Percentiles rank a stretch among this genome's conserved stretches.
These are phyloP conservation scores for Anguilla marmorata DNA, from an alignment of 2,797 vertebrate genomes.

Conservation along the genomic window DNA sequence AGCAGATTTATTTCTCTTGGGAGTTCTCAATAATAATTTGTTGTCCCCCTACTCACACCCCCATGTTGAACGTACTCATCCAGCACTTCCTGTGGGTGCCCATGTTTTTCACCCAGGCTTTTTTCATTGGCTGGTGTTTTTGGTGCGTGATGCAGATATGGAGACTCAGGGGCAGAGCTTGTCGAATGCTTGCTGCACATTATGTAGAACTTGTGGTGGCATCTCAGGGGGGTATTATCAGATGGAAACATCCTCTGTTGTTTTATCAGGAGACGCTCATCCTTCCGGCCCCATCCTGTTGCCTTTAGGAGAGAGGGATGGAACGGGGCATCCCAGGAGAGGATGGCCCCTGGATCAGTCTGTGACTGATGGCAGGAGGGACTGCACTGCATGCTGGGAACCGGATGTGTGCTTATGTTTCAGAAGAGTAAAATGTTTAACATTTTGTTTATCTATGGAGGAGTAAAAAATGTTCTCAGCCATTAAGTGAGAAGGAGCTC, in stretches of 20 bases:
- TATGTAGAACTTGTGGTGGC: neutral
- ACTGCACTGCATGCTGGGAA: neutral
- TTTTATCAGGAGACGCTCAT: conserved; percentile 10
- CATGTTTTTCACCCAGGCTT: neutral
- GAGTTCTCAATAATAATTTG: conserved; percentile 10
- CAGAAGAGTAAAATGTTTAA: neutral
- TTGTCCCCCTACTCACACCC: neutral
- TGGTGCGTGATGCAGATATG: neutral
- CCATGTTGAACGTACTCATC: neutral
- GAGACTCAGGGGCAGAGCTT: neutral
- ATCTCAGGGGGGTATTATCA: neutral
- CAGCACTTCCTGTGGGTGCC: neutral
- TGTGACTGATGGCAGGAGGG: neutral
- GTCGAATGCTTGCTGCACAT: neutral
- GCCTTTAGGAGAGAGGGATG: neutral
- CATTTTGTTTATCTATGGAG: neutral
- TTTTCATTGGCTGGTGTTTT: neutral
- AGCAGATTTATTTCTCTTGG: conserved; percentile 3
- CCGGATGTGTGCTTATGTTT: too few relatives aligned
- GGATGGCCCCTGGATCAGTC: neutral
- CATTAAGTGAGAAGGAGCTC: neutral
- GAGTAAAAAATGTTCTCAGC: conserved; percentile 23
- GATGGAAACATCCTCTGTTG: neutral
- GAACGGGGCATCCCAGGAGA: neutral
- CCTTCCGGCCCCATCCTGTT: neutral